Evolutionary conservation across 2,113 vertebrate species (phyloP).

Genomic region (Fukomys damarensis): DNA sequence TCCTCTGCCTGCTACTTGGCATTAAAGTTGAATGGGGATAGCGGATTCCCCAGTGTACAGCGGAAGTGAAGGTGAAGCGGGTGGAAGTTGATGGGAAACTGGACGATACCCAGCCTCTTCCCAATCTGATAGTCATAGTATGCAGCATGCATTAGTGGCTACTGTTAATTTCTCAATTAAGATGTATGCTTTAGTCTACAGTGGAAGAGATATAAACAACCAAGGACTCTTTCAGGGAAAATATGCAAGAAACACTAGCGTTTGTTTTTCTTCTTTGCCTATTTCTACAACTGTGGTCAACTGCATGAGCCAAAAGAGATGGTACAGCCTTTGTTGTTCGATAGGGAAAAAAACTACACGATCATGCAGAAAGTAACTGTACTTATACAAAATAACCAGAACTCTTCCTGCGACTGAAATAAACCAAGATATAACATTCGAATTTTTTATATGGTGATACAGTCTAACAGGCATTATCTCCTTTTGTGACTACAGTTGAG

Average conservation of each 20-base stretch:
- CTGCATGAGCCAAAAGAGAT: not conserved
- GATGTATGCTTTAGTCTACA: not conserved
- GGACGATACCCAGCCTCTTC: not conserved
- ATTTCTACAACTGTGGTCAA: slow-evolving; percentile 27
- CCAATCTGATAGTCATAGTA: not conserved
- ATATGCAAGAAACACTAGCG: not conserved
- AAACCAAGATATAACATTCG: not conserved
- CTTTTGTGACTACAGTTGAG: slow-evolving; percentile 26
- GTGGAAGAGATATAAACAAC: not conserved
- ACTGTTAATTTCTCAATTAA: not conserved
- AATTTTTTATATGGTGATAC: not conserved
- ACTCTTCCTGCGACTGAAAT: not conserved
- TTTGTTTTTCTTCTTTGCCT: not conserved
- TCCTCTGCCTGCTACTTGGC: not conserved
- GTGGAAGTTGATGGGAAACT: not conserved
- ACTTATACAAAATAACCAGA: not conserved
- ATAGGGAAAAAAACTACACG: not conserved
- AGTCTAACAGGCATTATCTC: not conserved
- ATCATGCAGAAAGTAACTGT: slow-evolving; percentile 42
- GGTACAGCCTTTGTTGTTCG: not conserved
- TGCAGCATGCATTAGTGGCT: not conserved
- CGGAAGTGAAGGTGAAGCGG: not conserved
- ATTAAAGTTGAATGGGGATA: not conserved
- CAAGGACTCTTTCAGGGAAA: slow-evolving; percentile 4
- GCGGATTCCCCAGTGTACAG: not conserved